Percentiles rank a stretch among this genome's conserved stretches.
Conservation (phyloP, 2,113 vertebrate species). For the Dendrocopos noguchii region DNA sequence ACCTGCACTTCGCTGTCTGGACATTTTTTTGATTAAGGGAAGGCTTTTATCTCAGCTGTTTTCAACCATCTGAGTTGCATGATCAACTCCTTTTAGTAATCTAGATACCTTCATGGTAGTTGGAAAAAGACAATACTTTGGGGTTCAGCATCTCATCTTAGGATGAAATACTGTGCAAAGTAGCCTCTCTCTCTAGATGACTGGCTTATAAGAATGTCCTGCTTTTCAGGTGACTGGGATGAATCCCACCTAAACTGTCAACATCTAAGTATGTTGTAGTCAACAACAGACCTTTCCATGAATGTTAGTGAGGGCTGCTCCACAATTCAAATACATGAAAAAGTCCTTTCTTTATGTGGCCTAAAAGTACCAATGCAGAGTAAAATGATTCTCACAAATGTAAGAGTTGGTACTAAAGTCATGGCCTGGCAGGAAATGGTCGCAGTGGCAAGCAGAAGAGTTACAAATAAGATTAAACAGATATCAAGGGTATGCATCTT, state of each 20-base stretch:
- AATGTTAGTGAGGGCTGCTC: background rate
- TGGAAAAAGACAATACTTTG: background rate
- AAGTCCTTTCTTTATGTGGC: background rate
- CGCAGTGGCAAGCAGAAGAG: background rate
- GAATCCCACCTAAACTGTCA: background rate
- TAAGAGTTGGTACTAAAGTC: background rate
- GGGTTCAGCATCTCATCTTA: background rate
- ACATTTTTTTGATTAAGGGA: background rate
- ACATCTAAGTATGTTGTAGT: background rate
- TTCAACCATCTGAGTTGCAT: background rate
- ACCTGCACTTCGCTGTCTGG: background rate
- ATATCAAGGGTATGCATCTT: background rate
- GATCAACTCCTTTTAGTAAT: background rate
- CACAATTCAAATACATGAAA: background rate
- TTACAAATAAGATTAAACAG: background rate
- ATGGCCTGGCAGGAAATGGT: background rate
- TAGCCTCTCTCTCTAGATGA: background rate
- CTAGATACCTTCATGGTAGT: background rate
- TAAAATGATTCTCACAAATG: too few relatives aligned
- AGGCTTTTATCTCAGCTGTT: background rate
- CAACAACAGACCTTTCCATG: background rate
- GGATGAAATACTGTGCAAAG: background rate
- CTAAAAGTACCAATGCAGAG: background rate
- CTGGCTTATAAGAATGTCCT: background rate
- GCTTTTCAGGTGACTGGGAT: background rate